Percentiles rank a stretch among this genome's conserved stretches.
phyloP scores from a whole-genome alignment of 2,888 invertebrate species.

The Erebia palarica region DNA sequence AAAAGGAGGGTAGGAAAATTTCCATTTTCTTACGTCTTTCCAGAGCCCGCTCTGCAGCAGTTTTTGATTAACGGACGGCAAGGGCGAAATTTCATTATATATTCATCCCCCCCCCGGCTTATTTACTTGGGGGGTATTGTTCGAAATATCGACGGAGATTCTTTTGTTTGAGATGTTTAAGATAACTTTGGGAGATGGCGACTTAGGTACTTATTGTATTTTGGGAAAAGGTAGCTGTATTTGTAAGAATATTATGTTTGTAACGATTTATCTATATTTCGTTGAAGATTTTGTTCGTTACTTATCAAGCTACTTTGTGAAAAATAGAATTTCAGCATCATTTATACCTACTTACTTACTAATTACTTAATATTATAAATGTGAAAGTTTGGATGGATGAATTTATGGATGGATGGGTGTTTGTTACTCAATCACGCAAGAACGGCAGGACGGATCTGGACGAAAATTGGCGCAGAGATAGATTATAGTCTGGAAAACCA shows the following conservation, averaged over 20 bases:
- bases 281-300: neutral
- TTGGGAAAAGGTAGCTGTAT: conserved; percentile 1
- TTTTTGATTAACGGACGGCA: conserved; percentile 81
- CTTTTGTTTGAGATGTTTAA: conserved; percentile 41
- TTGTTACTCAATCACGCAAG: no score
- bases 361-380: no score
- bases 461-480: no score
- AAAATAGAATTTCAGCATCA: no score
- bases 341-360: no score
- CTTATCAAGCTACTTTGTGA: neutral
- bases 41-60: conserved; percentile 73
- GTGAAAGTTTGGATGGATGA: no score
- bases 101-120: conserved; percentile 71
- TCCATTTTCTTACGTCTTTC: conserved; percentile 82
- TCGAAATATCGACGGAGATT: conserved; percentile 46
- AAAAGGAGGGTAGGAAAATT: conserved; percentile 83
- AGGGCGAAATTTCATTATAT: conserved; percentile 79
- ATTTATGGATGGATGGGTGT: no score
- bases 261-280: neutral
- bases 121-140: conserved; percentile 67
- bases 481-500: no score
- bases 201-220: conserved; percentile 1
- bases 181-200: conserved; percentile 29
- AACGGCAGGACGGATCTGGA: no score
- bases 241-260: neutral